These are phyloP conservation scores for Subacronicta megacephala DNA, from an alignment of 2,888 invertebrate genomes.

Conservation along the genomic window DNA sequence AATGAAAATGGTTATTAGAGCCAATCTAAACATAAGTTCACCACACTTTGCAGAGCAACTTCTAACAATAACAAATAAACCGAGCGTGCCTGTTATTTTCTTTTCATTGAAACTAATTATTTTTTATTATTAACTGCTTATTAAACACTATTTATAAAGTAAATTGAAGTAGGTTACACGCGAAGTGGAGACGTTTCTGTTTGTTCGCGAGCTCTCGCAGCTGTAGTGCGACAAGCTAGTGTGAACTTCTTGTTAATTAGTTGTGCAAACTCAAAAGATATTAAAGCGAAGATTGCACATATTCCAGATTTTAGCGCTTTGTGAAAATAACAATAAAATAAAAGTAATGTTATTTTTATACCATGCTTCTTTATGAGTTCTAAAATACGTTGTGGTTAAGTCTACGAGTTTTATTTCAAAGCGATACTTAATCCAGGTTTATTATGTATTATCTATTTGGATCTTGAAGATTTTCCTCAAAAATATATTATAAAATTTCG, in stretches of 20 bases:
- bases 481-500: not conserved
- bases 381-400: too few species aligned
- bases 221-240: not conserved
- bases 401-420: not conserved
- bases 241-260: not conserved
- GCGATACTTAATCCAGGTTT: too few species aligned
- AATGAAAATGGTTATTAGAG: too few species aligned
- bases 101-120: constrained; percentile 18
- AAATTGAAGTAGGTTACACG: constrained; percentile 38
- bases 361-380: too few species aligned
- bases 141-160: constrained; percentile 31
- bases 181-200: constrained; percentile 18
- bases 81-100: constrained; percentile 3
- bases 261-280: not conserved
- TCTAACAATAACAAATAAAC: not conserved
- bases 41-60: not conserved
- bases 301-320: not conserved
- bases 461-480: not conserved
- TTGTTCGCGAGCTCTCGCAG: not conserved
- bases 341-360: too few species aligned
- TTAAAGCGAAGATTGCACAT: not conserved
- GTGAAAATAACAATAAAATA: not conserved
- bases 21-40: not conserved
- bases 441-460: not conserved
- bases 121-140: constrained; percentile 23